Evolutionary conservation across 2,113 vertebrate genomes (phyloP).

Genomic region (Aplodontia rufa): DNA sequence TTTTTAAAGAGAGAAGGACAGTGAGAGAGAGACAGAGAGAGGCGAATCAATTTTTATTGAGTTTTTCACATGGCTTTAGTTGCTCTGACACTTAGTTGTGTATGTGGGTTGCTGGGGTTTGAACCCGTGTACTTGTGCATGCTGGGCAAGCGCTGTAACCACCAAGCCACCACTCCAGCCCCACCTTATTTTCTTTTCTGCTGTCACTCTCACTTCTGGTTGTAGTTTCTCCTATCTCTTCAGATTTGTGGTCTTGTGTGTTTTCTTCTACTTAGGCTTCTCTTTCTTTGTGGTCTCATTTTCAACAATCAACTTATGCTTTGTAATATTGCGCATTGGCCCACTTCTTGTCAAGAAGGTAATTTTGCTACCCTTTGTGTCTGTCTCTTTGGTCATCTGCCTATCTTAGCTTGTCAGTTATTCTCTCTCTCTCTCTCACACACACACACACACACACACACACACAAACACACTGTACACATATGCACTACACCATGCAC

Average conservation of each 20-base stretch:
- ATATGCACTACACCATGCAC: rapidly evolving
- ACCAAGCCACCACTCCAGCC: no score
- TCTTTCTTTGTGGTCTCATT: background rate
- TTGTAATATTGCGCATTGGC: background rate
- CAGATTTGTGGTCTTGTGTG: background rate
- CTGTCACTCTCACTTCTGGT: background rate
- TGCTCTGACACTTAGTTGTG: no score
- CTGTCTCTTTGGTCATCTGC: background rate
- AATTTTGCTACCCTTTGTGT: background rate
- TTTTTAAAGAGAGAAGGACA: no score
- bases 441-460: background rate
- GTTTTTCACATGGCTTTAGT: no score
- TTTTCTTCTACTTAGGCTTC: background rate
- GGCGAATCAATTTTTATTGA: no score
- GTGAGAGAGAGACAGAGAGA: no score
- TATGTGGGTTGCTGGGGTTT: no score
- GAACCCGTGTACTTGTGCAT: no score
- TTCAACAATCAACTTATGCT: background rate
- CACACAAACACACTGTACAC: rapidly evolving
- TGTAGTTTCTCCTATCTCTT: background rate
- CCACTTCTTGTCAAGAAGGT: background rate
- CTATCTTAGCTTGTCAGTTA: background rate
- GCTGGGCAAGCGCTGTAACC: no score
- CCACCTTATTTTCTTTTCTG: background rate
- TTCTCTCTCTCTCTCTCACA: background rate